Conservation (phyloP, 2,113 vertebrate species). For the Cebus imitator region DNA sequence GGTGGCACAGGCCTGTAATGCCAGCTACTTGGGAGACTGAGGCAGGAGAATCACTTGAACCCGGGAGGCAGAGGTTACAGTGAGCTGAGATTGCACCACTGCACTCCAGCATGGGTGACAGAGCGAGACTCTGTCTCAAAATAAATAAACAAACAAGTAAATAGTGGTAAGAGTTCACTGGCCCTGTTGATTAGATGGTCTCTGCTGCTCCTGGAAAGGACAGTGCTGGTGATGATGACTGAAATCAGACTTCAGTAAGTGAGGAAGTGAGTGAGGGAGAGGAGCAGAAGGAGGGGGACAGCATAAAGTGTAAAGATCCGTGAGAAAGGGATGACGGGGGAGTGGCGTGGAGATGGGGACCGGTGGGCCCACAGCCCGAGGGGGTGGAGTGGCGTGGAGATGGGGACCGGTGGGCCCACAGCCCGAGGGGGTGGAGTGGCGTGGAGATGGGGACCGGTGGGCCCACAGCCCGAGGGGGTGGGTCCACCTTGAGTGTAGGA, state of each 20-base stretch:
- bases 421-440: too few species aligned
- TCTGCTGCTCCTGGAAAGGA: neutral
- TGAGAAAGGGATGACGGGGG: neutral
- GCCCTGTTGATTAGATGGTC: neutral
- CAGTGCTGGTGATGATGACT: neutral
- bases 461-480: neutral
- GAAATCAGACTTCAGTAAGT: neutral
- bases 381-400: neutral
- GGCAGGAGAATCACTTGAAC: too few species aligned
- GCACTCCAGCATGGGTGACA: too few species aligned
- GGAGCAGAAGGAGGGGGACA: neutral
- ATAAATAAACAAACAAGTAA: too few species aligned
- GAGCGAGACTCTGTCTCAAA: too few species aligned
- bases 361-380: neutral
- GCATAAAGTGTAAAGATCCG: neutral
- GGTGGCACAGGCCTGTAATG: too few species aligned
- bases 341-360: neutral
- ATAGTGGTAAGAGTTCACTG: neutral
- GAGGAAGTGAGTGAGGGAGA: neutral
- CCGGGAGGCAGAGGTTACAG: too few species aligned
- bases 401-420: too few species aligned
- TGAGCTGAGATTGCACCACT: too few species aligned
- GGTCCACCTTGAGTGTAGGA: neutral
- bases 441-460: neutral
- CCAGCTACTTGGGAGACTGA: too few species aligned